phyloP scores from a whole-genome alignment of 2,888 invertebrate species.

The Bellardia pandia region DNA sequence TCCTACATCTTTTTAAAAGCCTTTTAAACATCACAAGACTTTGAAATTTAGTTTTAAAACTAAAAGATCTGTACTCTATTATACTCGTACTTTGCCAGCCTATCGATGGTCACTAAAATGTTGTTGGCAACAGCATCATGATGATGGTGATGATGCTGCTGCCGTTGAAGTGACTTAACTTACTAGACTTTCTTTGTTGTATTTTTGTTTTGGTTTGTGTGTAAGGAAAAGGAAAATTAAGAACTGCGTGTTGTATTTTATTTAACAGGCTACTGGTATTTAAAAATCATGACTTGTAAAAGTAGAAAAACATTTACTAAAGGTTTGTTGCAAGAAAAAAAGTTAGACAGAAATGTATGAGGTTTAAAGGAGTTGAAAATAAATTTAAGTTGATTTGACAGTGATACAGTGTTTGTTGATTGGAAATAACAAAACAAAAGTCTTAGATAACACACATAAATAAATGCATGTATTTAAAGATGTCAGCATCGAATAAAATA shows the following conservation, averaged over 20 bases:
- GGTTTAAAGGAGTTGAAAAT: not conserved
- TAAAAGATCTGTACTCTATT: not conserved
- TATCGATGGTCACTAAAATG: not conserved
- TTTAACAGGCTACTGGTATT: conserved; percentile 62
- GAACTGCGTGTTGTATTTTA: conserved; percentile 45
- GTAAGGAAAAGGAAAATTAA: conserved; percentile 4
- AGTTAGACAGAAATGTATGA: conserved; percentile 7
- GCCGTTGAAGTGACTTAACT: not conserved
- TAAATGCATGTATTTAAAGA: too few species aligned
- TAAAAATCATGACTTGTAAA: conserved; percentile 41
- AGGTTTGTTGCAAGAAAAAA: not conserved
- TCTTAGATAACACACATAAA: not conserved
- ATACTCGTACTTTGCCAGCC: not conserved
- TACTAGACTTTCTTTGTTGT: conserved; percentile 14
- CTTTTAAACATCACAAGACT: conserved; percentile 36
- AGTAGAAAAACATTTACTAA: not conserved
- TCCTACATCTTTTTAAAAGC: conserved; percentile 39
- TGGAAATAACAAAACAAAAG: not conserved
- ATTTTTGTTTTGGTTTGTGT: not conserved
- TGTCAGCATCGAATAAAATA: too few species aligned
- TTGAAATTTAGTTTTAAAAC: conserved; percentile 15
- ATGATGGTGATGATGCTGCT: conserved; percentile 23
- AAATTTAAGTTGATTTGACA: conserved; percentile 1
- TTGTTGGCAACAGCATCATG: conserved; percentile 37
- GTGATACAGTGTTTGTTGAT: conserved; percentile 12